A percentile compares a stretch with the other conserved stretches of the same genome.
phyloP scores from a whole-genome alignment of 1,140 invertebrate species.

The Tribolium madens region DNA sequence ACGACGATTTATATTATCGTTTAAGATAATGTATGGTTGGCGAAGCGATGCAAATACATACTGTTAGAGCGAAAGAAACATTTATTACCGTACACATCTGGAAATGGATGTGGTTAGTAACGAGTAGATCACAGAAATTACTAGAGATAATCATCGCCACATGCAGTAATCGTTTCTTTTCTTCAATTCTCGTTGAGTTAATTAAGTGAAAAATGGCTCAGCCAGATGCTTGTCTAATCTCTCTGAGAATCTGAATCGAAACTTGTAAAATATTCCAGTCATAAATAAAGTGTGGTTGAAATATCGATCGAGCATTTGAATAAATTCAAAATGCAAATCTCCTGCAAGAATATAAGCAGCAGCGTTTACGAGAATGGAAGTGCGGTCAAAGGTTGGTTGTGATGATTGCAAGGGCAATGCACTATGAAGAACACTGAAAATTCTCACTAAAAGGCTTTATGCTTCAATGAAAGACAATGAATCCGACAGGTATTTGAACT shows the following conservation, averaged over 20 bases:
- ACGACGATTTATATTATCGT: too few relatives aligned
- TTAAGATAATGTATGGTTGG: too few relatives aligned
- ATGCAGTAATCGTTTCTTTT: background rate
- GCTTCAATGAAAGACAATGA: constrained; percentile 30
- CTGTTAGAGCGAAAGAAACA: too few relatives aligned
- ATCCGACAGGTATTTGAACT: constrained; percentile 11
- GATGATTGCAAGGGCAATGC: constrained; percentile 32
- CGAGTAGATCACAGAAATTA: background rate
- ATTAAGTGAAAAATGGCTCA: background rate
- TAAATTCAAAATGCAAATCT: constrained; percentile 15
- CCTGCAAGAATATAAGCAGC: background rate
- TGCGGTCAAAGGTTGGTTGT: constrained; percentile 30
- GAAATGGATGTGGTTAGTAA: background rate
- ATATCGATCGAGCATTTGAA: background rate
- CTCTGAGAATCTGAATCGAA: background rate
- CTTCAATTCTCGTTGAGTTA: background rate
- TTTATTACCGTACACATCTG: background rate
- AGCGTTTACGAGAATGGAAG: constrained; percentile 14
- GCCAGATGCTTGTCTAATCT: background rate
- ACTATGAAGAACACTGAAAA: constrained; percentile 30
- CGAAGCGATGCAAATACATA: too few relatives aligned
- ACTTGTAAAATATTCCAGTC: background rate
- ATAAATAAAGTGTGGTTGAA: background rate
- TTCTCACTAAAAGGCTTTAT: constrained; percentile 7
- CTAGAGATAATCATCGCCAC: background rate